Evolutionary conservation across 2,113 vertebrate species (phyloP), one percentile per base, ranked within the genome.

Genomic region (Pithys albifrons): DNA sequence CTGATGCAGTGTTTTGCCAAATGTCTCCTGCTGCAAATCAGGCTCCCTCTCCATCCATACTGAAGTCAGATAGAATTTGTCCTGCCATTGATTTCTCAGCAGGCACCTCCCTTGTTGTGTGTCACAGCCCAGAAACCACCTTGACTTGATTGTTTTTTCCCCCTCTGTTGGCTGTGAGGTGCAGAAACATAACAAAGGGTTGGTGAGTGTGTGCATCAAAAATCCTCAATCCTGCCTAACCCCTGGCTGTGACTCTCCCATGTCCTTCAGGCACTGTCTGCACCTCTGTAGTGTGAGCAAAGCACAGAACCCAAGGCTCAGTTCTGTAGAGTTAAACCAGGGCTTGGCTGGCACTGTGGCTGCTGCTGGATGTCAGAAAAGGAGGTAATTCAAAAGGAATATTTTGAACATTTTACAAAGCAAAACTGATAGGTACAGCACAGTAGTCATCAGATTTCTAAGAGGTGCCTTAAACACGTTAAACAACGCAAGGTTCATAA

Each of bases 171-270:
- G 6, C n/a, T 51, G 9, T 10, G 14, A 81, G 20, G 15, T 71
- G 43, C 39, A 78, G 51, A 89, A 91, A 55, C 3, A 18, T 33
- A 88, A 72, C 28, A 86, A 90, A 85, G 8, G 9, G 5, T 0
- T 9, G 45, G 5, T 12, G 28, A 3, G 9, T 0, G 4, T 2
- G 58, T 10, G 1, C 23, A 5, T 45, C 14, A 88, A 62, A 88
- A 79, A 48, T n/a, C 39, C 28, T 75, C 74, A 81, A 64, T 81
- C 57, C 29, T 65, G 17, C 49, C n/a, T 45, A 45, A 48, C 35
- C 14, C 41, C 7, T 14, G 57, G 10, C 8, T 83, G 37, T 52
- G 41, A 19, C 82, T 72, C 41, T 75, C 35, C 61, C 45, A 54
- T 17, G 20, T 67, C 48, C 28, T 78, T 51, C 49, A 65, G 69